Evolutionary conservation across 2,113 vertebrate genomes (phyloP).

Genomic region (Callithrix jacchus): DNA sequence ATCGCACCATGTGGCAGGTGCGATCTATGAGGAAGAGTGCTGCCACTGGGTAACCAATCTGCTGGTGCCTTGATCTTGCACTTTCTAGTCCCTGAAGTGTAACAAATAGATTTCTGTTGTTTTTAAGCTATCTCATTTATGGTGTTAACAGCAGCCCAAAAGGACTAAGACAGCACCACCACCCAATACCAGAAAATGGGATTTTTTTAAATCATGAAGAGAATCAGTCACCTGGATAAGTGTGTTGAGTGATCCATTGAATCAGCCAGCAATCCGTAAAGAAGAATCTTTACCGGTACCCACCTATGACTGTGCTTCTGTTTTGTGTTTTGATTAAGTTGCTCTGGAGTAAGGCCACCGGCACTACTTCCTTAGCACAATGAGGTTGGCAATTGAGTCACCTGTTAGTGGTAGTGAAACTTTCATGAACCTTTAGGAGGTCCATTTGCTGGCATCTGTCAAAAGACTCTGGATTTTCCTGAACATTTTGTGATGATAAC

Average conservation of each 20-base stretch:
- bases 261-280: not conserved
- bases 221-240: not conserved
- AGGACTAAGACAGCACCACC: not conserved
- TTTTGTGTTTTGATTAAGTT: not conserved
- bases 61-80: not conserved
- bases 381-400: not conserved
- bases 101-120: not conserved
- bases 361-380: not conserved
- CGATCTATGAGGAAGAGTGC: not conserved
- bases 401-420: not conserved
- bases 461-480: slow-evolving; percentile 52
- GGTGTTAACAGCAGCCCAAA: not conserved
- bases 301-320: not conserved
- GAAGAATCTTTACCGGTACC: not conserved
- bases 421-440: slow-evolving; percentile 16
- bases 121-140: not conserved
- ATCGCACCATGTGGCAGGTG: not conserved
- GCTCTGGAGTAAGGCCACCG: not conserved
- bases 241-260: not conserved
- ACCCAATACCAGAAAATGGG: not conserved
- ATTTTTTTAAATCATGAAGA: not conserved
- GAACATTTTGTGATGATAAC: slow-evolving; percentile 36
- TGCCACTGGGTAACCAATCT: not conserved
- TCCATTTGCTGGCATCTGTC: slow-evolving; percentile 17
- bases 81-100: not conserved